phyloP scores from a whole-genome alignment of 1,140 invertebrate species.

The Zaprionus davidi region DNA sequence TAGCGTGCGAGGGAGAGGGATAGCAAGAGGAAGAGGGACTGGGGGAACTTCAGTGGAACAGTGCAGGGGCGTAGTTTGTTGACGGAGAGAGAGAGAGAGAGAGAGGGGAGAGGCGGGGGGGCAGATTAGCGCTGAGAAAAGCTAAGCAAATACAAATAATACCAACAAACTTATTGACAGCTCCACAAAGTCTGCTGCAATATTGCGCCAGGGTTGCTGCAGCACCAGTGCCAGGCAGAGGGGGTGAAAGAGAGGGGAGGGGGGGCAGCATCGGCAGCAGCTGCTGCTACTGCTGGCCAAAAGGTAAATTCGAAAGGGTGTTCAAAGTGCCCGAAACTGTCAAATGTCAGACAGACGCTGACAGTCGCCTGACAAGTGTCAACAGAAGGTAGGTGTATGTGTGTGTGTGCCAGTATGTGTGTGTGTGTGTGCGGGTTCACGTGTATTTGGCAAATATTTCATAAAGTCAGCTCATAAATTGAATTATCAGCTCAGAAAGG shows the following conservation, averaged over 20 bases:
- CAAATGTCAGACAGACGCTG: conserved; percentile 70
- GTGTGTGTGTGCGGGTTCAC: conserved; percentile 29
- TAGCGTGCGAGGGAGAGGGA: conserved; percentile 22
- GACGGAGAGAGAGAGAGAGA: background rate
- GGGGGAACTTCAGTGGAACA: background rate
- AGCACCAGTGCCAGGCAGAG: background rate
- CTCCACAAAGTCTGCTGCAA: conserved; percentile 57
- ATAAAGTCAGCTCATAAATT: conserved; percentile 61
- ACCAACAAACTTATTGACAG: conserved; percentile 74
- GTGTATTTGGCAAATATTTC: conserved; percentile 53
- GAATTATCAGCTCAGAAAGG: conserved; percentile 52
- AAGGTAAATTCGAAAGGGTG: conserved; percentile 57
- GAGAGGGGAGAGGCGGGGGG: background rate
- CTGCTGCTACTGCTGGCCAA: conserved; percentile 32
- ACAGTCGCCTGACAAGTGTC: conserved; percentile 77
- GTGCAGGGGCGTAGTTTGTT: background rate
- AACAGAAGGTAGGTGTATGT: conserved; percentile 58
- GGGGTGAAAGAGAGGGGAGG: background rate
- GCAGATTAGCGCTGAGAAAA: conserved; percentile 42
- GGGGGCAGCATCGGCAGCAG: conserved; percentile 36
- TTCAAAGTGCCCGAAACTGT: conserved; percentile 60
- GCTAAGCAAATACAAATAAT: conserved; percentile 52
- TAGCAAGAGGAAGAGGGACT: conserved; percentile 3
- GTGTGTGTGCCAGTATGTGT: conserved; percentile 9
- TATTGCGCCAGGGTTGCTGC: conserved; percentile 56